These are phyloP conservation scores for Sinotaia quadrata DNA, from an alignment of 2,888 invertebrate species.

Conservation along the genomic window DNA sequence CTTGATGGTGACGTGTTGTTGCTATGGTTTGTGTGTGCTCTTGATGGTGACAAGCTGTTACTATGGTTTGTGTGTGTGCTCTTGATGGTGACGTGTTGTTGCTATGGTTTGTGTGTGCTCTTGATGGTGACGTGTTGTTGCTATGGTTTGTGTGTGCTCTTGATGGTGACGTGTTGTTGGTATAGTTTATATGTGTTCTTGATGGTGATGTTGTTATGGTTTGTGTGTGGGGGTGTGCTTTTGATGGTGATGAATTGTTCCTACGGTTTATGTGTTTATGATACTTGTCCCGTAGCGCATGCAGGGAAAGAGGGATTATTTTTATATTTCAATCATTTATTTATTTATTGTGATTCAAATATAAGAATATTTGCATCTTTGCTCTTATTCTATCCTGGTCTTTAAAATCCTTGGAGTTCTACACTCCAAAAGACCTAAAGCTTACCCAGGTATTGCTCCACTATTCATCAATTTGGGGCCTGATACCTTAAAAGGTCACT, in stretches of 20 bases:
- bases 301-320: too few species aligned
- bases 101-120: not conserved
- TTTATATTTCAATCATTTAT: too few species aligned
- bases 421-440: too few species aligned
- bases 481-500: too few species aligned
- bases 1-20: not conserved
- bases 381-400: too few species aligned
- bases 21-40: not conserved
- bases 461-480: too few species aligned
- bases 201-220: not conserved
- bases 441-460: too few species aligned
- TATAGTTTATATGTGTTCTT: not conserved
- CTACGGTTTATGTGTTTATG: not conserved
- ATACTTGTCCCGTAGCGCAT: too few species aligned
- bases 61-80: not conserved
- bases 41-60: not conserved
- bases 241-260: slow-evolving; percentile 2
- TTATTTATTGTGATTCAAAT: too few species aligned
- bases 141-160: too few species aligned
- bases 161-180: not conserved
- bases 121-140: not conserved
- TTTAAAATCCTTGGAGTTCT: too few species aligned
- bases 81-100: slow-evolving; percentile 1
- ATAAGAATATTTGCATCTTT: too few species aligned
- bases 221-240: not conserved